Percentiles rank a stretch among this genome's conserved stretches.
phyloP scores from a whole-genome alignment of 2,113 vertebrate species.

The Charadrius vociferus region DNA sequence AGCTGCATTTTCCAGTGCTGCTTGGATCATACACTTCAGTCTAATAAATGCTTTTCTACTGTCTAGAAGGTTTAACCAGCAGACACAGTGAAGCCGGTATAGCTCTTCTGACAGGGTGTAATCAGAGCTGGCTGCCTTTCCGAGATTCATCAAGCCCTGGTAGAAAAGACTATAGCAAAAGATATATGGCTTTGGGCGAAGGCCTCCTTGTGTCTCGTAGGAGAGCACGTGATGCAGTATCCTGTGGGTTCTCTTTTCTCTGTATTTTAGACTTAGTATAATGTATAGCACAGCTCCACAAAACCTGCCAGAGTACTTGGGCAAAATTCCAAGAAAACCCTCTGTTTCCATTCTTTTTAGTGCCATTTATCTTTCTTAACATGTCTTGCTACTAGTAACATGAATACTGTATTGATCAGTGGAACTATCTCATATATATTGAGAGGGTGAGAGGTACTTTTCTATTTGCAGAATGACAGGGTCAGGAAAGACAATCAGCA shows the following conservation, averaged over 20 bases:
- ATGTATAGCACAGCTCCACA: not conserved
- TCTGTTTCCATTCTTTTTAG: not conserved
- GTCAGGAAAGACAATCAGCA: not conserved
- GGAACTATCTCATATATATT: not conserved
- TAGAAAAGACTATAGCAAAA: not conserved
- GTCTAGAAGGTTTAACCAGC: not conserved
- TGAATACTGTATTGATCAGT: not conserved
- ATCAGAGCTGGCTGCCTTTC: not conserved
- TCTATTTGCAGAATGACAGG: not conserved
- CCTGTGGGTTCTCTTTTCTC: not conserved
- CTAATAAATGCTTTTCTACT: not conserved
- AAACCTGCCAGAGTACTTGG: not conserved
- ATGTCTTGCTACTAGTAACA: not conserved
- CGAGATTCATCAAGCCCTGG: not conserved
- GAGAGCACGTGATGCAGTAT: not conserved
- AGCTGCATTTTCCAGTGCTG: not conserved
- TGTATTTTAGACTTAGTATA: not conserved
- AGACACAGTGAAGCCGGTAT: not conserved
- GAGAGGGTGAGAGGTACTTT: not conserved
- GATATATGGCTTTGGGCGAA: not conserved
- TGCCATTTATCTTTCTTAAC: not conserved
- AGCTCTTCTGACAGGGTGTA: not conserved
- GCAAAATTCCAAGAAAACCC: not conserved
- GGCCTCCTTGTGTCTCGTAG: not conserved
- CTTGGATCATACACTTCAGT: not conserved